A percentile compares a stretch with the other conserved stretches of the same genome.
Evolutionary conservation across 2,113 vertebrate genomes (phyloP).

Genomic region (Osmerus mordax): DNA sequence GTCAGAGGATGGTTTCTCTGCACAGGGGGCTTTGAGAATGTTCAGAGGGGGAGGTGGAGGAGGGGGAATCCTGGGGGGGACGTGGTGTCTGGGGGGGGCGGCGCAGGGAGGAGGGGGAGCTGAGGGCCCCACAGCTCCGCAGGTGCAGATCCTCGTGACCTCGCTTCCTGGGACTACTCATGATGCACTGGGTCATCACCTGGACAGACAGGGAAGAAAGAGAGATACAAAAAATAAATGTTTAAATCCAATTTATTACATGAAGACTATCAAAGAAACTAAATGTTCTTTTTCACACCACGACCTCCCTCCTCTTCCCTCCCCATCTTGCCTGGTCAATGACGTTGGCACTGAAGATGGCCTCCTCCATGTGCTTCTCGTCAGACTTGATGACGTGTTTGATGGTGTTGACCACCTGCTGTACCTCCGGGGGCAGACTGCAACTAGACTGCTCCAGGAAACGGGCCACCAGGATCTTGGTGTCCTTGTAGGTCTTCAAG

Average conservation of each 20-base stretch:
- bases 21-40: constrained; percentile 71
- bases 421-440: constrained; percentile 85
- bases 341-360: constrained; percentile 83
- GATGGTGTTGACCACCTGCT: constrained; percentile 87
- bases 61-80: constrained; percentile 42
- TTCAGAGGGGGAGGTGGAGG: constrained; percentile 47
- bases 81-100: constrained; percentile 48
- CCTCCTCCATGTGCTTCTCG: constrained; percentile 89
- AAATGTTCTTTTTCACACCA: background rate
- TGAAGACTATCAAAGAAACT: background rate
- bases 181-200: constrained; percentile 78
- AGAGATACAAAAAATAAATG: background rate
- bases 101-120: constrained; percentile 68
- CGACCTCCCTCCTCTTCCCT: background rate
- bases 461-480: constrained; percentile 91
- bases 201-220: constrained; percentile 28
- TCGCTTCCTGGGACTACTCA: constrained; percentile 68
- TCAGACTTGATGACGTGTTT: constrained; percentile 84
- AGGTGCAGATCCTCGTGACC: constrained; percentile 81
- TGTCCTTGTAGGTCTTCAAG: constrained; percentile 88
- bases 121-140: constrained; percentile 88
- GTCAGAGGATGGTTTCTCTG: constrained; percentile 82
- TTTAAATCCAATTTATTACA: background rate
- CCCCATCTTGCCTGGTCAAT: constrained; percentile 82
- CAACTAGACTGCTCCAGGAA: constrained; percentile 92